Base-by-base conservation (phyloP, 2,888 invertebrate species). In the Lasioglossum leucozonium region DNA sequence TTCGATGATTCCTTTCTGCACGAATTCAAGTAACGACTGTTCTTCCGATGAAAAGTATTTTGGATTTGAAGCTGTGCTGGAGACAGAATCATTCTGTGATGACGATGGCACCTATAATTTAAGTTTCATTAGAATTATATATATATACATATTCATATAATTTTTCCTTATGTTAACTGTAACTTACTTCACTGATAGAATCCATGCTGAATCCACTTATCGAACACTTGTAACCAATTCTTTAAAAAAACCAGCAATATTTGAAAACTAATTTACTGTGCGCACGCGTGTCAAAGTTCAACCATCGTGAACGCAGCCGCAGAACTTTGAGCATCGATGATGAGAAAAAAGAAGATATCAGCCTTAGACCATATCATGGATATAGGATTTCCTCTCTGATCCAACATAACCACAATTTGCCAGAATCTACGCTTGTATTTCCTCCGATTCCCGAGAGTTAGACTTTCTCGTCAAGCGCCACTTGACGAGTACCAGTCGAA, bases 1-100 rank as follows among this genome's bases (percentile, higher is more conserved):
- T 79, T 93, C 93, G 51, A 90, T 84, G 13, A 93, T 89, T 67
- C 91, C 93, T 77, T 90, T 79, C 13, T 86, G 75, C 4, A 95
- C 78, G 13, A 85, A 34, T 47, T 90, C 86, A 6, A 93, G 76
- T 73, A 91, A 89, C 6, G 26, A 71, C 1, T 80, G 72, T 30
- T 88, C 84, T 22, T 86, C 82, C 0, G 40, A 22, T 0, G 62
- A 77, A 51, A 82, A 81, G 44, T 58, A 79, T 26, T 40, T 90
- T 4, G 51, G 11, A 26, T 26, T 78, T 3, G 65, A 79, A n/a
- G 75, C 69, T 40, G 62, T 65, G 26, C 47, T 81, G 11, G 16
- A 84, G 34, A 58, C 10, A 34, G 81, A 79, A 18, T 83, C 78
- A 73, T 73, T 86, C 10, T 79, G 58, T 2, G 37, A 79, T 8